Base-by-base conservation (phyloP, 1,140 invertebrate genomes). In the Hycleus cichorii region DNA sequence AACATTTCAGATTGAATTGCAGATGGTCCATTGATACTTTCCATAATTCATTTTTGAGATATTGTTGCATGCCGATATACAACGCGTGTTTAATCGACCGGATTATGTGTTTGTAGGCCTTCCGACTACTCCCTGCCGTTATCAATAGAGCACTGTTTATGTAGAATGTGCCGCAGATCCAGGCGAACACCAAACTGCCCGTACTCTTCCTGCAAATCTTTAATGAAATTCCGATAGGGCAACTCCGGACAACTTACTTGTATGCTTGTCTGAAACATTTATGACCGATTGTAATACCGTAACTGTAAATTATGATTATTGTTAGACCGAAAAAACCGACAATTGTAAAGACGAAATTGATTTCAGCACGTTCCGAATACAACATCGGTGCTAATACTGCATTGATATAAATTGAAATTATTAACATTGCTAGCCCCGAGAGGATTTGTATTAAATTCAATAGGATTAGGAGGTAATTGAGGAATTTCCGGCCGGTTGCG, bases 21-120 rank as follows among this genome's bases (percentile, higher is more conserved):
- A 76, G 64, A 56, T 27, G 63, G 56, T 77, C 70, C 26, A 72
- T 65, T 3, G 67, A 68, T 40, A 67, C 61, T 63, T 77, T 77
- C 68, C 73, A 75, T 18, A 55, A 43, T 9, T 50, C 38, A 50
- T 76, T 72, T 11, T 59, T 69, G 27, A 74, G 59, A 59, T 73
- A 75, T 52, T 64, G 69, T 49, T 70, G 71, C 68, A 74, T 75
- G 8, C 67, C 70, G 58, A 57, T 69, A 51, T 60, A 39, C 40
- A 69, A 58, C 8, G 69, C 69, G 58, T 71, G 65, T 47, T 64
- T 65, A 57, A 74, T 66, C 1, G 71, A 69, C 42, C 64, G 63
- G 0, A 65, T 49, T 26, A 73, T 69, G 49, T 74, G 70, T 54
- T 69, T 73, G 10, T 67, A 69, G 9, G 68, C 63, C 58, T 66